These are phyloP conservation scores for Orthonychiurus folsomi DNA, from an alignment of 2,888 invertebrate species.

Conservation along the genomic window DNA sequence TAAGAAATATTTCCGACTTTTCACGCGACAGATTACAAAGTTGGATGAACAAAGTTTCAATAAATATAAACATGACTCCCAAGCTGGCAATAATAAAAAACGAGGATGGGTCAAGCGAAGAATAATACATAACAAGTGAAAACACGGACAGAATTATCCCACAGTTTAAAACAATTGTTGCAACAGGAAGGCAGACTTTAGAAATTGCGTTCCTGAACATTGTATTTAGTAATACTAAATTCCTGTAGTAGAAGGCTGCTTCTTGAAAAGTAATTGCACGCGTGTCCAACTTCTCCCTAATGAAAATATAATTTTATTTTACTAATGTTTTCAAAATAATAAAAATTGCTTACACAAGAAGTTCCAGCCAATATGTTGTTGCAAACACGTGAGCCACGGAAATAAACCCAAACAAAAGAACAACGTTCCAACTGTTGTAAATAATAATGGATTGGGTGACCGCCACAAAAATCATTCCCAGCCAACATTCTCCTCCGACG, in stretches of 20 bases:
- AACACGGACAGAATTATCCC: neutral
- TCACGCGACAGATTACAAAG: neutral
- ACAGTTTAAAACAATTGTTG: neutral
- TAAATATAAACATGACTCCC: neutral
- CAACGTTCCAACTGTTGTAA: neutral
- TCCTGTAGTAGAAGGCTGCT: neutral
- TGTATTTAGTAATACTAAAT: neutral
- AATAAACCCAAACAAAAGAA: neutral
- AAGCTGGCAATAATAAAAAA: neutral
- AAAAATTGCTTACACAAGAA: neutral
- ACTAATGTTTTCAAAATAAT: no score
- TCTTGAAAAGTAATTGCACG: neutral
- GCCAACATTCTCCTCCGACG: neutral
- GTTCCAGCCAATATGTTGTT: neutral
- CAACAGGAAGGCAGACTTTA: neutral
- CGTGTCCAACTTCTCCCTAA: neutral
- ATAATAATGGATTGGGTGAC: neutral
- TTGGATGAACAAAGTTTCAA: neutral
- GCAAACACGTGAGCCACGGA: neutral
- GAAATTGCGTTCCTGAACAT: neutral
- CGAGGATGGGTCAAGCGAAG: neutral
- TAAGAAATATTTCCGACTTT: neutral
- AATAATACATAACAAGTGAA: neutral
- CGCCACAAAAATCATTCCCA: neutral
- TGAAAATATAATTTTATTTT: no score